These are phyloP conservation scores for Dolichoris vasculosae DNA, from an alignment of 1,140 invertebrate genomes.

Conservation along the genomic window DNA sequence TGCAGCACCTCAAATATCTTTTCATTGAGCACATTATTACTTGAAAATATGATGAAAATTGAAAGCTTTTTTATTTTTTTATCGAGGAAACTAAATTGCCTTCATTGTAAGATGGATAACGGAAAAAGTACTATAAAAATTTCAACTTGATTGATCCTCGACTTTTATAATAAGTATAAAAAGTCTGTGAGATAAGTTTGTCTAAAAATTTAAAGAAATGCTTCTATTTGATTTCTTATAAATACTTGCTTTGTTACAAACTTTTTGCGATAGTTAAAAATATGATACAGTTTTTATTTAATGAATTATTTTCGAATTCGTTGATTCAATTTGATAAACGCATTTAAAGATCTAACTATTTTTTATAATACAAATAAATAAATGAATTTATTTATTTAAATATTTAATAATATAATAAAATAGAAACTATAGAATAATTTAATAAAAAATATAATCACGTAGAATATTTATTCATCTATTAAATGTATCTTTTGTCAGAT, in stretches of 20 bases:
- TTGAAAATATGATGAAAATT: neutral
- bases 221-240: too few relatives aligned
- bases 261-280: neutral
- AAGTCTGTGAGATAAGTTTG: neutral
- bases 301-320: neutral
- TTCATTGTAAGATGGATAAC: neutral
- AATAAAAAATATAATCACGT: too few relatives aligned
- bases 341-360: too few relatives aligned
- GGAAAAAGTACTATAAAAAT: neutral
- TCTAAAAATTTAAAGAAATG: neutral
- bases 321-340: too few relatives aligned
- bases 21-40: neutral
- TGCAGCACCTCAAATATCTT: neutral
- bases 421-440: too few relatives aligned
- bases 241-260: neutral
- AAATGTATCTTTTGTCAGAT: too few relatives aligned
- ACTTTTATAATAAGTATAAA: neutral
- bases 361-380: too few relatives aligned
- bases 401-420: too few relatives aligned
- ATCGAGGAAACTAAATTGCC: neutral
- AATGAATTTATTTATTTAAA: too few relatives aligned
- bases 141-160: neutral
- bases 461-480: too few relatives aligned
- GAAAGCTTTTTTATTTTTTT: slow-evolving; percentile 1
- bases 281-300: neutral